phyloP scores from a whole-genome alignment of 1,140 invertebrate species.

The Acromyrmex echinatior region DNA sequence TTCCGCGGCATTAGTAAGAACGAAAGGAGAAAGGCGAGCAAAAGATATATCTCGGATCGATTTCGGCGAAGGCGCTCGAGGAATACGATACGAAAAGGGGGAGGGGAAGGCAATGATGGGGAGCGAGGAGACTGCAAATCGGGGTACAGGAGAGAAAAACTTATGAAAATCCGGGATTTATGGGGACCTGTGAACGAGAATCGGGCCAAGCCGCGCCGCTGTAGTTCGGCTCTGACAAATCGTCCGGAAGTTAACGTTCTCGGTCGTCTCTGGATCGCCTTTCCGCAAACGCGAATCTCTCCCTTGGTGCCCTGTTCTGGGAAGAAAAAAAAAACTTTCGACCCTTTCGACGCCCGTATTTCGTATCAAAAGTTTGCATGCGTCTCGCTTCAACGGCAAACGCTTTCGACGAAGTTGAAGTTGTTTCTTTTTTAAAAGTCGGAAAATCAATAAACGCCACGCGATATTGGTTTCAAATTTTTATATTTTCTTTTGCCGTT shows the following conservation, averaged over 20 bases:
- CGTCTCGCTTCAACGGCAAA: slow-evolving; percentile 17
- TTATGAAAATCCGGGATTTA: slow-evolving; percentile 82
- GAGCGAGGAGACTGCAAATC: slow-evolving; percentile 7
- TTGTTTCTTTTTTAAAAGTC: slow-evolving; percentile 27
- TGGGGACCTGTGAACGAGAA: slow-evolving; percentile 59
- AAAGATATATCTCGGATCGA: slow-evolving; percentile 59
- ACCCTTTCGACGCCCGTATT: slow-evolving; percentile 21
- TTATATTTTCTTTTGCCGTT: slow-evolving; percentile 9
- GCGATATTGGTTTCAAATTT: slow-evolving; percentile 27
- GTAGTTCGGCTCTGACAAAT: slow-evolving; percentile 76
- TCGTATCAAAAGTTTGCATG: slow-evolving; percentile 40
- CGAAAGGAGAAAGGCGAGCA: slow-evolving; percentile 44
- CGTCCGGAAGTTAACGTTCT: slow-evolving; percentile 79
- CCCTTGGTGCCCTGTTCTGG: slow-evolving; percentile 6
- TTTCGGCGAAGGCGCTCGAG: slow-evolving; percentile 40
- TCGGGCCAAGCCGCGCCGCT: slow-evolving; percentile 57
- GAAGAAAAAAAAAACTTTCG: slow-evolving; percentile 50
- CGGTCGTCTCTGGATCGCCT: slow-evolving; percentile 71
- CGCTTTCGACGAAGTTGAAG: slow-evolving; percentile 11
- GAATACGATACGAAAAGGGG: slow-evolving; percentile 43
- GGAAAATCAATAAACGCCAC: slow-evolving; percentile 40
- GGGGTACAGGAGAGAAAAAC: slow-evolving; percentile 64
- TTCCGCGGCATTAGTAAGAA: slow-evolving; percentile 46
- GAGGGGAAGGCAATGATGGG: background rate
- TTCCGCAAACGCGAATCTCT: slow-evolving; percentile 50